Evolutionary conservation across 2,797 vertebrate species (phyloP).

Genomic region (Danio aesculapii): DNA sequence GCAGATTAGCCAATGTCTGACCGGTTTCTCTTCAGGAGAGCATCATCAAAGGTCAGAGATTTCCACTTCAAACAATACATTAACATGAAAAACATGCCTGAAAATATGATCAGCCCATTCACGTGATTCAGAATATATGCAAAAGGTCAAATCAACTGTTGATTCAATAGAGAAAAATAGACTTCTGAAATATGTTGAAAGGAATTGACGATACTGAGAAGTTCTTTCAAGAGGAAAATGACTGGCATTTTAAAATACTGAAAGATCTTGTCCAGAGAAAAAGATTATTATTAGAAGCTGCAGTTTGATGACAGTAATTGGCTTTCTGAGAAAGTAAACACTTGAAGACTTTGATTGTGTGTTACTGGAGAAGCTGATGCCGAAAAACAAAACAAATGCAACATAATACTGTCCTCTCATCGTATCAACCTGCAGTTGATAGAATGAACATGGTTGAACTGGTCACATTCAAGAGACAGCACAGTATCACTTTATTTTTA

Average conservation of each 20-base stretch:
- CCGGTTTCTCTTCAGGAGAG: neutral
- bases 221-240: neutral
- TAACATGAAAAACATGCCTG: neutral
- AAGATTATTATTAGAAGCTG: neutral
- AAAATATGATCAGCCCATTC: neutral
- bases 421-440: neutral
- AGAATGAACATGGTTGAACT: neutral
- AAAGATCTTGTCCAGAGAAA: neutral
- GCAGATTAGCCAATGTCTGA: neutral
- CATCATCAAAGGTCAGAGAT: conserved; percentile 4
- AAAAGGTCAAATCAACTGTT: neutral
- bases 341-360: neutral
- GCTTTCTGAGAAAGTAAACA: neutral
- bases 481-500: no score
- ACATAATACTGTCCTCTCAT: neutral
- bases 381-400: neutral
- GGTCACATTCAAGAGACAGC: neutral
- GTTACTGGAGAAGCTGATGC: neutral
- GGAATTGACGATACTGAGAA: neutral
- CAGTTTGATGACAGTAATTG: neutral
- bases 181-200: neutral
- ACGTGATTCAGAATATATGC: neutral
- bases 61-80: neutral
- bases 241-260: neutral
- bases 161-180: neutral